Conservation (phyloP, 1,140 invertebrate genomes). For the Leptinotarsa lineolata region DNA sequence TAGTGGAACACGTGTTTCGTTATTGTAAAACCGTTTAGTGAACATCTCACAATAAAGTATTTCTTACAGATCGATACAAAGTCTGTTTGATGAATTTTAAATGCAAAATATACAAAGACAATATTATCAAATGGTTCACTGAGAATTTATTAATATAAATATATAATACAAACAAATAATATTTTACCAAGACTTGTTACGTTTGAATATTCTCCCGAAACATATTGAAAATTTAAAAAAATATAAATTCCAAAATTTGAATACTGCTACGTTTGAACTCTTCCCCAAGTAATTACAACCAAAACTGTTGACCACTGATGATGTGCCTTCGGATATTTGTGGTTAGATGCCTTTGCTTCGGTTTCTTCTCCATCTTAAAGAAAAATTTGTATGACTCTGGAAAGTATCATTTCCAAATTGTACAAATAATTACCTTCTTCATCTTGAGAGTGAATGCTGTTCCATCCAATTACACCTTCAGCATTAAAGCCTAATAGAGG, state of each 20-base stretch:
- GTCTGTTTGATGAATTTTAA: too few species aligned
- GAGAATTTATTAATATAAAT: too few species aligned
- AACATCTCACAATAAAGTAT: too few species aligned
- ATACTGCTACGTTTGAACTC: slow-evolving; percentile 1
- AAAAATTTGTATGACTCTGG: neutral
- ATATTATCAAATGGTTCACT: too few species aligned
- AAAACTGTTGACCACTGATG: slow-evolving; percentile 35
- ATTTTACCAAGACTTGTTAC: too few species aligned
- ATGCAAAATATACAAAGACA: too few species aligned
- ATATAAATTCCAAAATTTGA: neutral
- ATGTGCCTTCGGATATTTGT: slow-evolving; percentile 28
- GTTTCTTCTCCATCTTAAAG: slow-evolving; percentile 4
- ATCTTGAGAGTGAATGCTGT: slow-evolving; percentile 31
- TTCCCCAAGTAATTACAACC: slow-evolving; percentile 35
- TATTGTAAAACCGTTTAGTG: too few species aligned
- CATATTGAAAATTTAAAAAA: too few species aligned
- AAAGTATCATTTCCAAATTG: neutral
- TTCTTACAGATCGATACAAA: too few species aligned
- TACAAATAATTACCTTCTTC: slow-evolving; percentile 14
- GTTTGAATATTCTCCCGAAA: too few species aligned
- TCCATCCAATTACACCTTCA: slow-evolving; percentile 46
- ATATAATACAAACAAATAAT: too few species aligned
- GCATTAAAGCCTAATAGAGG: slow-evolving; percentile 41
- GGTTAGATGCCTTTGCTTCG: slow-evolving; percentile 27
- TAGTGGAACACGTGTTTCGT: too few species aligned